Percentiles rank a stretch among this genome's conserved stretches.
phyloP scores from a whole-genome alignment of 2,888 invertebrate genomes.

The Lymantria monacha region DNA sequence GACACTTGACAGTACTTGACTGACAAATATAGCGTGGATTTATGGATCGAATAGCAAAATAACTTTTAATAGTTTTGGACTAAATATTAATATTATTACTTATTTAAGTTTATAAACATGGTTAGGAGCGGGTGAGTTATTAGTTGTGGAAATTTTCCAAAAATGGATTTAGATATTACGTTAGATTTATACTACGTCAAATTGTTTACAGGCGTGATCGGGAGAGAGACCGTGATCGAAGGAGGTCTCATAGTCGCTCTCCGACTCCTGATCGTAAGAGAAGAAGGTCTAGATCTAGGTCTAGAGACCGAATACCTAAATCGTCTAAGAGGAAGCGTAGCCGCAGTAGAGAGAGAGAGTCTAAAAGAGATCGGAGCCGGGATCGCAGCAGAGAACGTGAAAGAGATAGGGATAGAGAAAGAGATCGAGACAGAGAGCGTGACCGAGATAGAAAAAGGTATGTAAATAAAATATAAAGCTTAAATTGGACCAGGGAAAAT shows the following conservation, averaged over 20 bases:
- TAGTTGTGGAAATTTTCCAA: not conserved
- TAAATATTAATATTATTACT: too few species aligned
- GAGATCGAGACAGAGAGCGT: conserved; percentile 29
- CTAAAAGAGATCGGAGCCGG: conserved; percentile 79
- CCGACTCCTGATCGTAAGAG: conserved; percentile 80
- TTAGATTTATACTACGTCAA: not conserved
- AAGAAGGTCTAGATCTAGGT: conserved; percentile 81
- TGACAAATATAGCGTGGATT: too few species aligned
- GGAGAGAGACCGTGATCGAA: conserved; percentile 72
- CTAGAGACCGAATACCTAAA: conserved; percentile 83
- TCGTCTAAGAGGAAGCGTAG: conserved; percentile 84
- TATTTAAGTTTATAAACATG: conserved; percentile 30
- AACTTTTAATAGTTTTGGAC: too few species aligned
- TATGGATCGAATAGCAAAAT: too few species aligned
- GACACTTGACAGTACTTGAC: too few species aligned
- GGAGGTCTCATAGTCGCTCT: conserved; percentile 84
- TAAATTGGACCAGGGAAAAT: not conserved
- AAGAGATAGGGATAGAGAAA: conserved; percentile 40
- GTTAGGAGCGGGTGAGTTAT: conserved; percentile 70
- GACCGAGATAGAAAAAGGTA: conserved; percentile 25
- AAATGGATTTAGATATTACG: not conserved
- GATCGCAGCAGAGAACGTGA: conserved; percentile 62
- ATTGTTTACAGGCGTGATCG: conserved; percentile 64
- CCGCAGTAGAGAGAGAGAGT: conserved; percentile 85
- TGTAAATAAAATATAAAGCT: not conserved